Conservation (phyloP, 2,113 vertebrate species). For the Daphoenositta chrysoptera region DNA sequence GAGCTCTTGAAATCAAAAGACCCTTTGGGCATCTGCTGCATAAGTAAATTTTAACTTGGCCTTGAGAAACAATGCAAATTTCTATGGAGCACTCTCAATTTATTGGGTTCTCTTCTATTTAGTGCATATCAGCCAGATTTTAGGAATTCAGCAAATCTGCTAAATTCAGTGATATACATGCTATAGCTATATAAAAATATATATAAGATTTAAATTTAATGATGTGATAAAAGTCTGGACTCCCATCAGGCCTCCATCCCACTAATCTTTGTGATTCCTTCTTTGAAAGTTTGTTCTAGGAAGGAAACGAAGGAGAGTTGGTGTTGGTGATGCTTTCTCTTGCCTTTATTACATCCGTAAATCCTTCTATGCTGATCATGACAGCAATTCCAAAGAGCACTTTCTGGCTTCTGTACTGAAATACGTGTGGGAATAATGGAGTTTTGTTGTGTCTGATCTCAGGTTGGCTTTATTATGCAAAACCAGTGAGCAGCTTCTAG, state of each 20-base stretch:
- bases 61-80: neutral
- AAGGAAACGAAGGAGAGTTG: neutral
- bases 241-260: neutral
- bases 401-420: conserved; percentile 49
- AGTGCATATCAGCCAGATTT: neutral
- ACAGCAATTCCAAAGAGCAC: neutral
- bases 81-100: neutral
- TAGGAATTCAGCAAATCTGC: neutral
- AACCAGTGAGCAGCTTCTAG: conserved; percentile 35
- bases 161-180: neutral
- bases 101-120: neutral
- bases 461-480: conserved; percentile 55
- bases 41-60: neutral
- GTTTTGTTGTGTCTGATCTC: conserved; percentile 67
- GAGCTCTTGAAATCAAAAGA: neutral
- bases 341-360: conserved; percentile 58
- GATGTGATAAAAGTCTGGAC: neutral
- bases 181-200: neutral
- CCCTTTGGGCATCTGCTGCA: neutral
- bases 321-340: neutral
- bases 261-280: neutral
- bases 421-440: conserved; percentile 46
- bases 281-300: conserved; percentile 3
- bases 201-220: neutral
- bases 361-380: neutral